Evolutionary conservation across 2,113 vertebrate species (phyloP).

Genomic region (Eupsittula cactorum): DNA sequence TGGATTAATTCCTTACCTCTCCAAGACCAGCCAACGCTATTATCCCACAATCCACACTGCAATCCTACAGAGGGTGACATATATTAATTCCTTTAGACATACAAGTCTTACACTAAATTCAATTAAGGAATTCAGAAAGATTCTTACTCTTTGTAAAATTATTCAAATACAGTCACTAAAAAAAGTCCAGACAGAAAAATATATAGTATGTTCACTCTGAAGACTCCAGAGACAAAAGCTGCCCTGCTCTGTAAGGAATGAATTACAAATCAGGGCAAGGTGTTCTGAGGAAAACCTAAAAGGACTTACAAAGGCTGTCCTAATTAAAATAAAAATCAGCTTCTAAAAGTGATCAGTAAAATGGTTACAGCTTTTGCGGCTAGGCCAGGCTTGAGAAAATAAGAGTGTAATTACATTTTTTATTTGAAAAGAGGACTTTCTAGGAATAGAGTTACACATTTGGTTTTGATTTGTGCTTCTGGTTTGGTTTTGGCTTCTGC

Average conservation of each 20-base stretch:
- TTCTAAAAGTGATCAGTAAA: neutral
- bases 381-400: neutral
- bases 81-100: neutral
- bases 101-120: neutral
- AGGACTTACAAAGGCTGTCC: neutral
- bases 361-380: neutral
- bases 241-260: neutral
- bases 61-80: neutral
- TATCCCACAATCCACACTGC: neutral
- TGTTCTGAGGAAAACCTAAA: neutral
- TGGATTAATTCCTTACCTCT: neutral
- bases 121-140: neutral
- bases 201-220: neutral
- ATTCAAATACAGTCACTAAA: neutral
- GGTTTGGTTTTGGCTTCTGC: conserved; percentile 2
- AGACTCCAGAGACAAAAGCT: neutral
- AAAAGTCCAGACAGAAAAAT: neutral
- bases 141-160: neutral
- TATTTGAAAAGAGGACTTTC: conserved; percentile 29
- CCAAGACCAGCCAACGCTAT: neutral
- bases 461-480: conserved; percentile 43
- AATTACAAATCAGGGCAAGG: conserved; percentile 19
- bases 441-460: conserved; percentile 32
- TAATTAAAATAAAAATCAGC: conserved; percentile 26
- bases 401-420: neutral